Base-by-base conservation (phyloP, 1,140 invertebrate genomes). In the Neodiprion virginianus region DNA sequence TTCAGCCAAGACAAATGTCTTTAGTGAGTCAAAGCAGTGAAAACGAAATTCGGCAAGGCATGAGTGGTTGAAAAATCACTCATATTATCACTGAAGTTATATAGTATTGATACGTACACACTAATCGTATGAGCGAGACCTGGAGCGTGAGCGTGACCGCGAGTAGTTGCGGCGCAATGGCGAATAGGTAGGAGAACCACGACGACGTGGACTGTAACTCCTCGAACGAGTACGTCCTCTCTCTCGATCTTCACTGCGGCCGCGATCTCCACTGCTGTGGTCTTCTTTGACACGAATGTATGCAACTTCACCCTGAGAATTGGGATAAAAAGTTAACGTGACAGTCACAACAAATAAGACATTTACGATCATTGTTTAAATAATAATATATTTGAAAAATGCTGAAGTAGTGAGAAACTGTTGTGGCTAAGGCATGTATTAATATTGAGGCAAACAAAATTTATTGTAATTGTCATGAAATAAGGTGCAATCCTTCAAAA, bases 241-340 rank as follows among this genome's bases (percentile, higher is more conserved):
- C 69, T 89, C 88, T 75, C 89, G 88, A 69, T 92, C 92, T 80
- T 92, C 91, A 48, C 92, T 90, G 10, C 93, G 90, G 73, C 92
- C 89, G 10, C 93, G 89, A 69, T 93, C 92, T 78, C 92, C 91
- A 75, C 93, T 93, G 14, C 93, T 93, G 81, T 95, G 94, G 87
- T 99, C 97, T 89, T 99, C 97, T 84, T 97, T 97, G 17, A 99
- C 96, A 71, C 97, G 91, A 79, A 99, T 97, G 86, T 99, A 99
- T 10, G 97, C 93, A 66, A 96, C 95, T 89, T 99, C 98, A 75
- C 97, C 97, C 97, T 99, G 82, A 49, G 89, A 86, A 81, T 77
- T 81, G 28, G 5, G 5, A 40, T 40, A 78, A 73, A 67, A 40
- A 71, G 40, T 73, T 48, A 73, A 77, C 72, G 75, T 47, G 53